Evolutionary conservation across 2,797 vertebrate species (phyloP), one percentile per base, ranked within the genome.

Genomic region (Hydrocynus forskahlii): DNA sequence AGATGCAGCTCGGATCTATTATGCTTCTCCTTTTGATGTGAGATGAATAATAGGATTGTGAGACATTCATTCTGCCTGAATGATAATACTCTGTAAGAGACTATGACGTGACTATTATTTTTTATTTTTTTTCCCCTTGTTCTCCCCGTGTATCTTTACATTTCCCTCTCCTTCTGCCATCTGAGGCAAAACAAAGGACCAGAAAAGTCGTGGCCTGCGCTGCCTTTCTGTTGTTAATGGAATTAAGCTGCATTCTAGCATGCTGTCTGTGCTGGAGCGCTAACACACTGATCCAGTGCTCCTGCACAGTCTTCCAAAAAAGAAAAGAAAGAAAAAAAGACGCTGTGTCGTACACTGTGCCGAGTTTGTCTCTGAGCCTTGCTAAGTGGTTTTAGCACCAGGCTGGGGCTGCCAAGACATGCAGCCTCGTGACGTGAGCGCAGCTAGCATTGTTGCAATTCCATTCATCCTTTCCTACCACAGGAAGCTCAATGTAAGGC

Each of bases 321-420:
- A 23, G 14, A 7, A 21, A 68, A 68, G 45, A 52, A 66, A 35
- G 16, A 19, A 2, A 38, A 88, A 35, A 87, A 83, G 16, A 12
- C 16, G 2, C 13, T 90, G 90, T 92, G 85, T 85, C 84, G 81
- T 85, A 81, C 85, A 90, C 89, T 91, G 88, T 90, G 87, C 88
- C 78, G 75, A 70, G 89, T 90, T 87, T 92, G 90, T 90, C 35
- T 79, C 50, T 23, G 50, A 12, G 23, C 25, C 50, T 73, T 43
- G 25, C 21, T 45, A 75, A 73, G 81, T 23, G 67, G 75, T 55
- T 86, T 85, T 68, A 88, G 89, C 86, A 88, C 87, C 59, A 78
- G 14, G 80, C 82, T 83, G 72, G 68, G 76, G 85, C 87, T 89
- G 83, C 85, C 86, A 86, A 70, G 78, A 86, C 59, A 80, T 86